Evolutionary conservation across 2,888 invertebrate species (phyloP).

Genomic region (Harpalus rubripes): DNA sequence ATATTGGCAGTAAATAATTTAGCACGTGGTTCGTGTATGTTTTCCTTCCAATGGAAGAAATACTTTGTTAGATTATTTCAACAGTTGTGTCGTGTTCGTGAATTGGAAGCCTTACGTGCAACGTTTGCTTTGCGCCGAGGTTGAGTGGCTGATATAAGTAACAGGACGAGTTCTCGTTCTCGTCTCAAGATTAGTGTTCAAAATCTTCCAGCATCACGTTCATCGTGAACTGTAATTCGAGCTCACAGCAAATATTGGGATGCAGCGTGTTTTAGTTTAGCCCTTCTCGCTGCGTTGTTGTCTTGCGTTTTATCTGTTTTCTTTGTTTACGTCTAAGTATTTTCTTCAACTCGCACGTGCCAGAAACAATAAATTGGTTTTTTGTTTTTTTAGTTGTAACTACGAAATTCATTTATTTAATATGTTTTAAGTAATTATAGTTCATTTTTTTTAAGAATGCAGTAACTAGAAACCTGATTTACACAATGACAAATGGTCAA

Average conservation of each 20-base stretch:
- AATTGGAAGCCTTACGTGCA: conserved; percentile 23
- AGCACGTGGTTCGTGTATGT: too few species aligned
- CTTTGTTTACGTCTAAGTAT: conserved; percentile 60
- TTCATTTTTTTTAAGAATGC: too few species aligned
- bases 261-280: conserved; percentile 31
- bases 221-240: conserved; percentile 72
- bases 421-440: background rate
- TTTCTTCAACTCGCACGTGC: conserved; percentile 37
- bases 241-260: conserved; percentile 75
- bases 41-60: too few species aligned
- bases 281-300: conserved; percentile 23
- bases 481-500: too few species aligned
- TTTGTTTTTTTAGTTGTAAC: conserved; percentile 3
- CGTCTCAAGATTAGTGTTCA: conserved; percentile 62
- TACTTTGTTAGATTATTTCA: too few species aligned
- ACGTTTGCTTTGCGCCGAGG: conserved; percentile 40
- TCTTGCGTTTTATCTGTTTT: conserved; percentile 52
- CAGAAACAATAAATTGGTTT: conserved; percentile 1
- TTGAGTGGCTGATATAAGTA: conserved; percentile 14
- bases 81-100: background rate
- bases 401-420: background rate
- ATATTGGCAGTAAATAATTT: too few species aligned
- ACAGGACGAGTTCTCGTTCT: conserved; percentile 43
- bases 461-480: too few species aligned
- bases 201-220: conserved; percentile 73